Base-by-base conservation (phyloP, 2,888 invertebrate species). In the Stegana nigrithorax region DNA sequence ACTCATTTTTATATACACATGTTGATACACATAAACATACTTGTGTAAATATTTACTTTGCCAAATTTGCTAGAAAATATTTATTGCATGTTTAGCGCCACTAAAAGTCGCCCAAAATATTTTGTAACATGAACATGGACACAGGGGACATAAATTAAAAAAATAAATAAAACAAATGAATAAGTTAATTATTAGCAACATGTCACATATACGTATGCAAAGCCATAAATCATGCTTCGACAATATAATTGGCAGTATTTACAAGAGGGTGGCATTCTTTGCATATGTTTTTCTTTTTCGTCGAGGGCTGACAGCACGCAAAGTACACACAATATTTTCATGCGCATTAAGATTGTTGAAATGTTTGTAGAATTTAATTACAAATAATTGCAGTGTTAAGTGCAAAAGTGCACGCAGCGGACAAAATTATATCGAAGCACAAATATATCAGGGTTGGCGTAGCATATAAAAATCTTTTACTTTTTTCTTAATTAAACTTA, bases 31-130 rank as follows among this genome's bases (percentile, higher is more conserved):
- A n/a, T n/a, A n/a, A n/a, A n/a, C n/a, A n/a, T n/a, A n/a, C n/a
- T n/a, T n/a, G n/a, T n/a, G n/a, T n/a, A n/a, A n/a, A n/a, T n/a
- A n/a, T n/a, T n/a, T n/a, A n/a, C n/a, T n/a, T n/a, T n/a, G n/a
- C n/a, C n/a, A n/a, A n/a, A n/a, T n/a, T n/a, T n/a, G n/a, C n/a
- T n/a, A n/a, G n/a, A n/a, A n/a, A 50, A 61, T 64, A 70, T 75
- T 75, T 73, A 78, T 80, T 66, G 73, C 79, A 69, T 76, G 73
- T 75, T 71, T 76, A 79, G 73, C 71, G 75, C 74, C 71, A 80
- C 73, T 78, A 74, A 78, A 79, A 74, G 67, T 72, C 67, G 64
- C 67, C 64, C 55, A 36, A 51, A 58, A 44, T 42, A 44, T 32
- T 19, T 44, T 44, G 59, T 58, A 29, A 59, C 59, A 67, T n/a